These are phyloP conservation scores for Unio delphinus DNA, from an alignment of 2,888 invertebrate genomes.

Conservation along the genomic window DNA sequence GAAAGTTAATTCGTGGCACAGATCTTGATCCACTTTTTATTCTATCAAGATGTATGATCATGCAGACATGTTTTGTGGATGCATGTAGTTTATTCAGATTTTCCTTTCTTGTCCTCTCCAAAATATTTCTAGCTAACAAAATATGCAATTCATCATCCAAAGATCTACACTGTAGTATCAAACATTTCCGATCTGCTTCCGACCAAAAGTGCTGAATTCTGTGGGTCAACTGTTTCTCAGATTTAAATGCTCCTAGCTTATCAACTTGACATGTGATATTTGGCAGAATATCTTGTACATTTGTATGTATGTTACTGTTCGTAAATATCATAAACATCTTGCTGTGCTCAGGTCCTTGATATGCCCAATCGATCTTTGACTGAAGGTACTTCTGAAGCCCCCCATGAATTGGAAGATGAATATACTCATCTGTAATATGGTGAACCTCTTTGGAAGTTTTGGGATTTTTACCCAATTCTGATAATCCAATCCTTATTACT, in stretches of 20 bases:
- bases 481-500: constrained; percentile 15
- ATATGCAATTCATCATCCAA: constrained; percentile 36
- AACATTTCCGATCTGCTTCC: constrained; percentile 13
- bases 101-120: constrained; percentile 23
- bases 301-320: constrained; percentile 38
- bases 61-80: constrained; percentile 17
- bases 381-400: constrained; percentile 25
- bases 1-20: constrained; percentile 22
- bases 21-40: constrained; percentile 12
- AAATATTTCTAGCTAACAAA: constrained; percentile 28
- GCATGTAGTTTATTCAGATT: neutral
- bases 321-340: constrained; percentile 32
- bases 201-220: constrained; percentile 34
- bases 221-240: constrained; percentile 38
- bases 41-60: constrained; percentile 23
- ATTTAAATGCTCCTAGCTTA: constrained; percentile 42
- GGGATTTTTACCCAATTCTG: neutral
- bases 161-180: constrained; percentile 39
- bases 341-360: neutral
- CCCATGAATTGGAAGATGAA: constrained; percentile 33
- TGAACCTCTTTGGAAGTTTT: constrained; percentile 2
- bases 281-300: neutral
- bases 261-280: constrained; percentile 22
- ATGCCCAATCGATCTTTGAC: too few relatives aligned
- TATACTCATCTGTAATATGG: constrained; percentile 13